Conservation (phyloP, 2,888 invertebrate species). For the Syrista parreyssii region DNA sequence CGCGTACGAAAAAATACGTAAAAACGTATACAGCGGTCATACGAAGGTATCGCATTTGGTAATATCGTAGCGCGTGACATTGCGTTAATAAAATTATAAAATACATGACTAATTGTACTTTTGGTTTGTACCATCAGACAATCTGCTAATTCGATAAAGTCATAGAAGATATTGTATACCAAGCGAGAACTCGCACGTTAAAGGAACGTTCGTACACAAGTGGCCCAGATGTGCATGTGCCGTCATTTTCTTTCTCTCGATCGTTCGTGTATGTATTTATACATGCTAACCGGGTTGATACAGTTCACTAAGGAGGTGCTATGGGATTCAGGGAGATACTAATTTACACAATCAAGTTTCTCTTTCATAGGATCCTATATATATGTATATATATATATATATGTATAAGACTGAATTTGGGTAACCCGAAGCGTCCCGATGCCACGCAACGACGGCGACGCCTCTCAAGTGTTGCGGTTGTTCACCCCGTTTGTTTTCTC, state of each 20-base stretch:
- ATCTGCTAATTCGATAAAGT: neutral
- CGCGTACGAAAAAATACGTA: too few relatives aligned
- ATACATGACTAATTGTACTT: too few relatives aligned
- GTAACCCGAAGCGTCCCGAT: neutral
- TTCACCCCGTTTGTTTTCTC: neutral
- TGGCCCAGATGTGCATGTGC: neutral
- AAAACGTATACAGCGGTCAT: neutral
- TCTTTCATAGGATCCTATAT: neutral
- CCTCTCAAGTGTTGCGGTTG: neutral
- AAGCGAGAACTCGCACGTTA: neutral
- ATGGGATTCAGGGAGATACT: neutral
- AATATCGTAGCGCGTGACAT: too few relatives aligned
- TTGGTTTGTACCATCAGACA: too few relatives aligned
- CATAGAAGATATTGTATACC: neutral
- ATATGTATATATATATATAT: too few relatives aligned
- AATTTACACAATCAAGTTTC: slow-evolving; percentile 2
- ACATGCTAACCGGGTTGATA: neutral
- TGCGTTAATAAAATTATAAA: too few relatives aligned
- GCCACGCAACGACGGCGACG: neutral
- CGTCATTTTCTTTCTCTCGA: neutral
- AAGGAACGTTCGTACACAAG: neutral
- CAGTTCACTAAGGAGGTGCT: neutral
- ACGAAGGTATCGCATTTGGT: neutral
- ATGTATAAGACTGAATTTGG: neutral
- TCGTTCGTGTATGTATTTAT: neutral